Evolutionary conservation across 2,888 invertebrate species (phyloP).

Genomic region (Hirtodrosophila cameraria): DNA sequence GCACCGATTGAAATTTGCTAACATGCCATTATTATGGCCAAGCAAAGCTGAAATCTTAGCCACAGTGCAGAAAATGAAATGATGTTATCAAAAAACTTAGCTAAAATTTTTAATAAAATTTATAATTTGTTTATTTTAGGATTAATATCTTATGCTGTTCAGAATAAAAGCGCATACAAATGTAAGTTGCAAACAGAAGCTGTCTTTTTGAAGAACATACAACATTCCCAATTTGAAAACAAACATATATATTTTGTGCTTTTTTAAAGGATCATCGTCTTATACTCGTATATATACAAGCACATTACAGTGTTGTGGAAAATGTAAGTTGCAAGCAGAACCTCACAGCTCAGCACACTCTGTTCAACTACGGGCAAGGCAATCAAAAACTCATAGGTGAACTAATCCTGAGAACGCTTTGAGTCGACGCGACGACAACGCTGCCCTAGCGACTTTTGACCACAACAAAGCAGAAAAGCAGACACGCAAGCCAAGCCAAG

Average conservation of each 20-base stretch:
- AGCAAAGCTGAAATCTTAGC: neutral
- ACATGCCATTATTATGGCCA: conserved; percentile 6
- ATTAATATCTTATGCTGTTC: too few relatives aligned
- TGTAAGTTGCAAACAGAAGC: too few relatives aligned
- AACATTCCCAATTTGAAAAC: neutral
- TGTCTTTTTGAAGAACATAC: too few relatives aligned
- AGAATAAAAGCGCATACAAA: too few relatives aligned
- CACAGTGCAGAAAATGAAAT: neutral
- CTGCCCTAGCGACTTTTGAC: conserved; percentile 66
- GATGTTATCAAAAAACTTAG: too few relatives aligned
- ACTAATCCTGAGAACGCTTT: conserved; percentile 21
- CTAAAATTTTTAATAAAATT: too few relatives aligned
- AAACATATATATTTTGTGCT: neutral
- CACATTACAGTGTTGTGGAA: neutral
- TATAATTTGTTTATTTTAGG: too few relatives aligned
- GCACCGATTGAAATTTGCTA: conserved; percentile 28
- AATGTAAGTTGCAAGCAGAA: conserved; percentile 23
- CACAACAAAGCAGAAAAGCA: conserved; percentile 58
- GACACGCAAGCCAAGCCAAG: conserved; percentile 70
- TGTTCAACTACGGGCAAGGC: conserved; percentile 23
- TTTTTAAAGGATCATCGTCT: conserved; percentile 8
- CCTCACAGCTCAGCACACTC: conserved; percentile 23
- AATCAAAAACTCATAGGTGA: neutral
- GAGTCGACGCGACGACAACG: conserved; percentile 60
- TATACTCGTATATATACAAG: neutral